These are phyloP conservation scores for Cyprinodon tularosa DNA, from an alignment of 2,113 vertebrate species.

Conservation along the genomic window DNA sequence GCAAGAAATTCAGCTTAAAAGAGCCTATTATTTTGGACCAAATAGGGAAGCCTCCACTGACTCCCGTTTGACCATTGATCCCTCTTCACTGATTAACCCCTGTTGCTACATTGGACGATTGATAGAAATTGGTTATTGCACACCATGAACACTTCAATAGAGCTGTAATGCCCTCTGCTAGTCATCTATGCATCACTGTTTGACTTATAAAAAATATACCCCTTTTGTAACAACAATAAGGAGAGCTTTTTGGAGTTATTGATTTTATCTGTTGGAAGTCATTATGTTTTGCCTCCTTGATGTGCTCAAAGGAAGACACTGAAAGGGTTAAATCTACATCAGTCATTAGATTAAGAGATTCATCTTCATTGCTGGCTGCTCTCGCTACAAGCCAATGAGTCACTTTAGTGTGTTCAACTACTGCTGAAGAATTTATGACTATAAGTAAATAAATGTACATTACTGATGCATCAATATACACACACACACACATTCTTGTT, in stretches of 20 bases:
- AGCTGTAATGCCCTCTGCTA: no score
- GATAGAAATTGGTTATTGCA: no score
- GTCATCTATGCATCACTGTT: not conserved
- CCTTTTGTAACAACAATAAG: not conserved
- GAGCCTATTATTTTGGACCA: no score
- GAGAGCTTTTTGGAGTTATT: not conserved
- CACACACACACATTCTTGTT: not conserved
- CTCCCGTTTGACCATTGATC: no score
- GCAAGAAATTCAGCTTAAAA: no score
- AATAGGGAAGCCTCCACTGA: no score
- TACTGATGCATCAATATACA: slow-evolving; percentile 40
- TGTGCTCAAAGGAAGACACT: not conserved
- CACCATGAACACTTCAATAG: no score
- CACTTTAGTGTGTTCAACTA: slow-evolving; percentile 28
- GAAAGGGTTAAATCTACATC: slow-evolving; percentile 5
- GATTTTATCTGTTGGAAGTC: not conserved
- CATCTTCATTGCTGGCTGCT: slow-evolving; percentile 11
- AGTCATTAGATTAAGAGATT: not conserved
- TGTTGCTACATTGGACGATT: no score
- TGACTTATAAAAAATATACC: not conserved
- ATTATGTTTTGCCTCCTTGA: not conserved
- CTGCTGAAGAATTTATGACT: slow-evolving; percentile 52
- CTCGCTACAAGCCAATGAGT: slow-evolving; percentile 28
- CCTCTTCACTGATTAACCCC: no score
- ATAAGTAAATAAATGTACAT: slow-evolving; percentile 34